Evolutionary conservation across 2,797 vertebrate genomes (phyloP), one percentile per base, ranked within the genome.

Genomic region (Characodon lateralis): DNA sequence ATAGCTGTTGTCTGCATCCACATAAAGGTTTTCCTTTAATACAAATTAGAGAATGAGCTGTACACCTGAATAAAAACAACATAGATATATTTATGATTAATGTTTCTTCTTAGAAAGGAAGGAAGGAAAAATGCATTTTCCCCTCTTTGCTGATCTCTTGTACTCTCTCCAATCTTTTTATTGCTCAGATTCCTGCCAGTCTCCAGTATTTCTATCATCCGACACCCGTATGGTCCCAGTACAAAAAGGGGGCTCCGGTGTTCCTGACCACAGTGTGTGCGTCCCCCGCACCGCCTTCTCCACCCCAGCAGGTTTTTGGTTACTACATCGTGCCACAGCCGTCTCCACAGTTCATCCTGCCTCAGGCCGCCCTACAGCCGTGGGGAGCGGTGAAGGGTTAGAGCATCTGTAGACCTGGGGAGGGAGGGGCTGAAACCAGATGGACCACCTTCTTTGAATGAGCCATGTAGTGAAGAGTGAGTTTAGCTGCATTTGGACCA

Each of bases 151-250:
- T 84, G 22, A 86, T 77, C 59, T 85, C 61, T 77, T 78, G 24
- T 51, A 51, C 24, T 77, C 14, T 35, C 35, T 63, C 48, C 48
- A 55, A 58, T 80, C 46, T 65, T 26, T 69, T n/a, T 83, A 18
- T 50, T 76, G 51, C 76, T 50, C 71, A 95, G 95, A 56, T 89
- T 39, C 87, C 93, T 22, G 68, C 90, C 1, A 89, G 78, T 35
- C 85, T 89, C 16, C 94, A 95, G 86, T 95, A 93, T 88, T 90
- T 93, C 79, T 96, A 95, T 89, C 94, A 94, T n/a, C 92, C 93
- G 0, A 80, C 92, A 56, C 83, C 91, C 24, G 80, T 93, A 46
- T 96, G 95, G 95, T 84, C 94, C 53, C 94, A 89, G 53, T 94
- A 94, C 87, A 94, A 94, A 80, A 94, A 94, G 74, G 90, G 68